phyloP scores from a whole-genome alignment of 2,113 vertebrate genomes.

The Camelus bactrianus region DNA sequence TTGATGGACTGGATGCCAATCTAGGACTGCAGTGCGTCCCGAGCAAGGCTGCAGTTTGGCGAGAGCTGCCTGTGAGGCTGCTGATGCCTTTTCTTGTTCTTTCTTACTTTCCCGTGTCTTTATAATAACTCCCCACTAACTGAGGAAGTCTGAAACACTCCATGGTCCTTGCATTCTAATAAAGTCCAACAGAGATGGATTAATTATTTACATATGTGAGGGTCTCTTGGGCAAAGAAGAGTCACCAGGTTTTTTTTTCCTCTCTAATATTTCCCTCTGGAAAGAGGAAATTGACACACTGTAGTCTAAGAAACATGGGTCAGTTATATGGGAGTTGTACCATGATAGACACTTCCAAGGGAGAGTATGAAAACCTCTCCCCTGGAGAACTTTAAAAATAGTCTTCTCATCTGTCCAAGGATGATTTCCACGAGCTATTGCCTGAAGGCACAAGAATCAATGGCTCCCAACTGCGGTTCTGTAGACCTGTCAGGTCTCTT shows the following conservation, averaged over 20 bases:
- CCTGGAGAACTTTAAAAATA: slow-evolving; percentile 60
- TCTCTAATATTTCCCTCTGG: not conserved
- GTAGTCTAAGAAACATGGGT: slow-evolving; percentile 46
- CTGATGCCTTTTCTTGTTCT: not conserved
- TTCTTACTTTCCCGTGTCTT: slow-evolving; percentile 17
- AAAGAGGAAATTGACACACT: not conserved
- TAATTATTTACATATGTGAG: slow-evolving; percentile 37
- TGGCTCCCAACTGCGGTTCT: not conserved
- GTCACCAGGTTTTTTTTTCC: not conserved
- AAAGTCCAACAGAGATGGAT: not conserved
- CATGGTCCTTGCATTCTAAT: slow-evolving; percentile 9
- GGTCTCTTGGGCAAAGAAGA: not conserved
- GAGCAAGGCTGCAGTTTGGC: not conserved
- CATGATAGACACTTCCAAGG: slow-evolving; percentile 47
- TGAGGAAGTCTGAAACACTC: not conserved
- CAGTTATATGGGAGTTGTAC: not conserved
- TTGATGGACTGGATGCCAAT: not conserved
- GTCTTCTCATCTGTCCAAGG: slow-evolving; percentile 32
- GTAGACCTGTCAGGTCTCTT: not conserved
- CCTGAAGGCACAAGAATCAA: slow-evolving; percentile 25
- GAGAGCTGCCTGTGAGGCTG: not conserved
- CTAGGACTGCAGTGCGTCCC: not conserved
- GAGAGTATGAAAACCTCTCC: slow-evolving; percentile 44
- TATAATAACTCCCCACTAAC: not conserved
- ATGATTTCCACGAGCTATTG: slow-evolving; percentile 22